These are phyloP conservation scores for Zaprionus ghesquierei DNA, from an alignment of 1,140 invertebrate species.

Conservation along the genomic window DNA sequence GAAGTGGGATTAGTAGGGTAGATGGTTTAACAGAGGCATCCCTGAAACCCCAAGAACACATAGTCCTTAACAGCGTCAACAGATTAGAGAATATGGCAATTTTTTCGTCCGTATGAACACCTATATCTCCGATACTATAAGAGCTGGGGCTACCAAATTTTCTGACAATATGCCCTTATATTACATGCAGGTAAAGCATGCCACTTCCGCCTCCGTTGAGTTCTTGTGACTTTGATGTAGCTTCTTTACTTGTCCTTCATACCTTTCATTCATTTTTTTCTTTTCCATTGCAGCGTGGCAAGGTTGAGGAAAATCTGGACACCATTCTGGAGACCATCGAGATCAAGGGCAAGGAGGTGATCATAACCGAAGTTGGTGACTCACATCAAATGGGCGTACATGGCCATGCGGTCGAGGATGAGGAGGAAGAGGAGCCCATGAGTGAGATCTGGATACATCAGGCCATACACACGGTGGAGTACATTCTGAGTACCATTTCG, in stretches of 20 bases:
- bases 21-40: no score
- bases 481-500: conserved; percentile 95
- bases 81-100: no score
- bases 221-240: no score
- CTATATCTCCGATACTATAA: no score
- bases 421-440: conserved; percentile 86
- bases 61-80: no score
- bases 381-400: conserved; percentile 73
- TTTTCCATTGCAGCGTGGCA: background rate
- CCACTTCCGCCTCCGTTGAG: no score
- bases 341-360: conserved; percentile 60
- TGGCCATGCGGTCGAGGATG: conserved; percentile 83
- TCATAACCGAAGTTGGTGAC: conserved; percentile 59
- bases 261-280: background rate
- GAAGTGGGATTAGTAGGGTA: no score
- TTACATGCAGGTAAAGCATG: no score
- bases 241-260: no score
- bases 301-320: conserved; percentile 34
- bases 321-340: conserved; percentile 69
- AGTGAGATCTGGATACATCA: conserved; percentile 95
- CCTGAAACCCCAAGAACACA: no score
- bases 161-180: no score
- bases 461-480: conserved; percentile 97
- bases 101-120: background rate
- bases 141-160: no score